Evolutionary conservation across 2,888 invertebrate species (phyloP).

Genomic region (Dysmachus trigonus): DNA sequence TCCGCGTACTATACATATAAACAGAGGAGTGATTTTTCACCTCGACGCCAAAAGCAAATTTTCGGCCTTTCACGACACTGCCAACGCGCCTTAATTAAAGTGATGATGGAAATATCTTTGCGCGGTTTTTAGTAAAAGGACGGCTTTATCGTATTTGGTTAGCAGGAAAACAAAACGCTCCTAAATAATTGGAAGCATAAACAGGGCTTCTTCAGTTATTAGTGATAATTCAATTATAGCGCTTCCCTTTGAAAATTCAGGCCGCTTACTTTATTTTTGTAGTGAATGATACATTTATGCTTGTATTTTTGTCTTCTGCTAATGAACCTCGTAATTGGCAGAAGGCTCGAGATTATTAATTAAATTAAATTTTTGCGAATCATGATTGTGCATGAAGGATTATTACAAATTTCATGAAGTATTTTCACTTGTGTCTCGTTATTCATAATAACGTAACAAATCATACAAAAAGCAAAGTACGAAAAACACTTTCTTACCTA

Average conservation of each 20-base stretch:
- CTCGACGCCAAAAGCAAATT: neutral
- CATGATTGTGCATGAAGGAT: neutral
- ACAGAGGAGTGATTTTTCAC: neutral
- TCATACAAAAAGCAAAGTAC: too few species aligned
- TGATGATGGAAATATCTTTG: constrained; percentile 32
- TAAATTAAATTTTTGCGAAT: neutral
- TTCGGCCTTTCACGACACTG: constrained; percentile 30
- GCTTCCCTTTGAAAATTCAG: neutral
- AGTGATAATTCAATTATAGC: neutral
- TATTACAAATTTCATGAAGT: neutral
- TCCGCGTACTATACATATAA: neutral
- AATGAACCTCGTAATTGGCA: neutral
- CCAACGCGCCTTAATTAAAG: constrained; percentile 25
- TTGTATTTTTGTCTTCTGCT: neutral
- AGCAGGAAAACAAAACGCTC: neutral
- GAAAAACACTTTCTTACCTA: too few species aligned
- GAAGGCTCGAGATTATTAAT: neutral
- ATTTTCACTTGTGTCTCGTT: too few species aligned
- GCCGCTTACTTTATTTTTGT: neutral
- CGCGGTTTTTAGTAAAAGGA: constrained; percentile 10
- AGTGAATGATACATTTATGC: neutral
- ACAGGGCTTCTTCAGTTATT: neutral
- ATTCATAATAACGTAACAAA: too few species aligned
- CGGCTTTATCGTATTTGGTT: neutral
- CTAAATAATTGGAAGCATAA: neutral